A percentile compares a stretch with the other conserved stretches of the same genome.
Evolutionary conservation across 1,140 invertebrate genomes (phyloP).

Genomic region (Ostrea edulis): DNA sequence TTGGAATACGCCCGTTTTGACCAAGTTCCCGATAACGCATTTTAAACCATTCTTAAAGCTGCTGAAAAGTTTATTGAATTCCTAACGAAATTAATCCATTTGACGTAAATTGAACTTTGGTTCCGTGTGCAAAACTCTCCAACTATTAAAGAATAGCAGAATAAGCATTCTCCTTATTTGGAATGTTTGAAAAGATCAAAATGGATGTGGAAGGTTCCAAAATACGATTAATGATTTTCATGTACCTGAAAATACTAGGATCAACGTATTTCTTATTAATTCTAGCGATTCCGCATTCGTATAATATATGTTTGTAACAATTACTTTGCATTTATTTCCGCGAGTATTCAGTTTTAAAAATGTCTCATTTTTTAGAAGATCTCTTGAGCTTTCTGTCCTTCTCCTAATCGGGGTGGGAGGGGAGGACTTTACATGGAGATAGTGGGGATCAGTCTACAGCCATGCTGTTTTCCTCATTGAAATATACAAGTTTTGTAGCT

Average conservation of each 20-base stretch:
- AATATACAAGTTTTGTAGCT: too few species aligned
- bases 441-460: too few species aligned
- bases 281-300: too few species aligned
- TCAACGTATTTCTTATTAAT: neutral
- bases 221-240: neutral
- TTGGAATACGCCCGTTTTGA: neutral
- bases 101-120: conserved; percentile 18
- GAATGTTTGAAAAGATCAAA: neutral
- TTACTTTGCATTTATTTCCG: too few species aligned
- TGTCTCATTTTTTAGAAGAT: too few species aligned
- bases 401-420: too few species aligned
- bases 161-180: neutral
- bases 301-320: too few species aligned
- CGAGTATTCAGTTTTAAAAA: too few species aligned
- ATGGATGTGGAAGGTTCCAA: neutral
- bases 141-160: conserved; percentile 1
- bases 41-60: conserved; percentile 8
- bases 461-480: too few species aligned
- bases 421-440: too few species aligned
- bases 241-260: neutral
- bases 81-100: conserved; percentile 2
- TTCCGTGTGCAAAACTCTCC: too few species aligned
- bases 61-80: neutral
- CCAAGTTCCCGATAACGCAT: neutral
- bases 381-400: too few species aligned